A percentile compares a stretch with the other conserved stretches of the same genome.
Conservation (phyloP, 1,140 invertebrate genomes). For the Stenopsyche tienmushanensis region DNA sequence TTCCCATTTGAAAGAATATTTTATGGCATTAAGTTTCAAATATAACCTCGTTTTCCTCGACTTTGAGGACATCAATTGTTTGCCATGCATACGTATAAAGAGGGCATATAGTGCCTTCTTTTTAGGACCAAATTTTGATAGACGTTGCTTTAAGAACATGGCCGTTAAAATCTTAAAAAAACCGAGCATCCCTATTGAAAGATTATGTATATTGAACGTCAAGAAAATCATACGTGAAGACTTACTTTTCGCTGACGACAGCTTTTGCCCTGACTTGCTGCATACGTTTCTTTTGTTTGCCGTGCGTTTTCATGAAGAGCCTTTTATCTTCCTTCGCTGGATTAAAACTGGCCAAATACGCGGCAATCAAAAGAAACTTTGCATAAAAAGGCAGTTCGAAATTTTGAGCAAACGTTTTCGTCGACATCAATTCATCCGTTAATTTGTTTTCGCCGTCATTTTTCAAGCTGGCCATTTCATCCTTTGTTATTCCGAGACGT, state of each 20-base stretch:
- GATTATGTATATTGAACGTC: too few relatives aligned
- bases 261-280: constrained; percentile 61
- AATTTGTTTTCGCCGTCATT: constrained; percentile 48
- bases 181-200: too few relatives aligned
- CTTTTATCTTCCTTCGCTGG: constrained; percentile 81
- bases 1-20: too few relatives aligned
- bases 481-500: constrained; percentile 27
- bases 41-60: constrained; percentile 38
- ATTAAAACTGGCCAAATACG: constrained; percentile 90
- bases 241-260: constrained; percentile 57
- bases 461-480: constrained; percentile 41
- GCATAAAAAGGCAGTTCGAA: constrained; percentile 87
- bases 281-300: constrained; percentile 60
- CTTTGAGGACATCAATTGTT: neutral
- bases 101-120: too few relatives aligned
- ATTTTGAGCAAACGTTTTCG: constrained; percentile 62
- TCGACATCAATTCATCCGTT: constrained; percentile 54
- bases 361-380: constrained; percentile 84
- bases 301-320: constrained; percentile 76
- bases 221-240: neutral
- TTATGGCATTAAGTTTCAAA: too few relatives aligned
- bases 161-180: too few relatives aligned
- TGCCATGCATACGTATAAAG: neutral
- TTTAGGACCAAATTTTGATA: too few relatives aligned
- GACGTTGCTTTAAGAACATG: too few relatives aligned